Base-by-base conservation (phyloP, 2,888 invertebrate genomes). In the Drosophila parthenogenetica region DNA sequence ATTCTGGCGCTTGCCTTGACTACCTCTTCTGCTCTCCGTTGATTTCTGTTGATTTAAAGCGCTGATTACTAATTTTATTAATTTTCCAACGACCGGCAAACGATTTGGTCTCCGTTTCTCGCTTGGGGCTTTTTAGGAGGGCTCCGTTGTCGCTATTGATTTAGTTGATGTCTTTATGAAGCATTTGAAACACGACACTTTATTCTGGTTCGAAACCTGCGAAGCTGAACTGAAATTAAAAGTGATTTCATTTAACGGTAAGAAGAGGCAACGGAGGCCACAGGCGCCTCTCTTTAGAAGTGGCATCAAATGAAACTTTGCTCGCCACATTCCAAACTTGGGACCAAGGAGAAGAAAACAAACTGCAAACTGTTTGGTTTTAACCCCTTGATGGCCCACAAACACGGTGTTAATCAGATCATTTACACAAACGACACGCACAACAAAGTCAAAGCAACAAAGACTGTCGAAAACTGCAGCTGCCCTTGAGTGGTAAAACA, bases 111-210 rank as follows among this genome's bases (percentile, higher is more conserved):
- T 55, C 10, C 2, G 17, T 32, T 42, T 54, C 58, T 59, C 54
- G 53, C 69, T 76, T 60, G 61, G 61, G 62, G 59, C 77, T 61
- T 68, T 77, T 81, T 77, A 68, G 75, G 68, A 68, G 81, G 35
- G 49, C 49, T 19, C 82, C 89, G 89, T 86, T 86, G 86, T 86
- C 86, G 82, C 81, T 87, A 72, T 90, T 90, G 88, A 86, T 86
- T 86, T 90, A 87, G 87, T 81, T 90, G 86, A 86, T 89, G 90
- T 86, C 86, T 86, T 90, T 89, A 89, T 86, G 90, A 74, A 84
- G 71, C 90, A 88, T 90, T 90, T 86, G 86, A 86, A 86, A 86
- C 69, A 90, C 79, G 86, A 86, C 87, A 86, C 90, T 86, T 86
- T 86, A 75, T 73, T 73, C 73, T 77, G 13, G 13, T 13, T 35